A percentile compares a stretch with the other conserved stretches of the same genome.
These are phyloP conservation scores for Sardina pilchardus DNA, from an alignment of 2,113 vertebrate genomes.

Conservation along the genomic window DNA sequence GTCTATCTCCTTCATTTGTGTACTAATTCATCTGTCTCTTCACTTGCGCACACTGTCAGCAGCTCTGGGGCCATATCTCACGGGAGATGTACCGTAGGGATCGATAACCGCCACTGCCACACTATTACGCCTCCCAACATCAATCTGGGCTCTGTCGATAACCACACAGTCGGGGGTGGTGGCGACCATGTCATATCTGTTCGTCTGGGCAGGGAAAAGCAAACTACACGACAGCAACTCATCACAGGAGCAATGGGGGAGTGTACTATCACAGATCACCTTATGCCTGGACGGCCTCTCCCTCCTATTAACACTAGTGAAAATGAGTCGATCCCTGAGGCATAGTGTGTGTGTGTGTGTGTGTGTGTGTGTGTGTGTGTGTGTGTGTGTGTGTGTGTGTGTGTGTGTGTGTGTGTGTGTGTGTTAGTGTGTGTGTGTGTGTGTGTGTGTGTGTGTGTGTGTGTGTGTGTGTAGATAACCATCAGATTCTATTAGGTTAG, in stretches of 20 bases:
- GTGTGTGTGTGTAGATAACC: slow-evolving; percentile 16
- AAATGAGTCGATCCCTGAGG: not conserved
- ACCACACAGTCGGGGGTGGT: slow-evolving; percentile 40
- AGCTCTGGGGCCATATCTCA: slow-evolving; percentile 52
- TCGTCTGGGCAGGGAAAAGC: not conserved
- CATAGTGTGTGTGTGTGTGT: not conserved
- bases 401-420: too few species aligned
- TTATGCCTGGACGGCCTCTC: not conserved
- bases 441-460: too few species aligned
- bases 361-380: slow-evolving; percentile 11
- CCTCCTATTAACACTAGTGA: not conserved
- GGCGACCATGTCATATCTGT: not conserved
- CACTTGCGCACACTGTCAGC: slow-evolving; percentile 46
- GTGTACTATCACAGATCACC: not conserved
- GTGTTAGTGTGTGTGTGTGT: too few species aligned
- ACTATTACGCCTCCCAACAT: slow-evolving; percentile 60
- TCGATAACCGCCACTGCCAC: slow-evolving; percentile 60
- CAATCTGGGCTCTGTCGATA: slow-evolving; percentile 62
- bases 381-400: not conserved
- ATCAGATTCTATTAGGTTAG: not conserved
- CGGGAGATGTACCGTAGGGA: slow-evolving; percentile 32
- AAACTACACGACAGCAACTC: slow-evolving; percentile 8
- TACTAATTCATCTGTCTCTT: slow-evolving; percentile 46
- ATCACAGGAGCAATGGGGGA: not conserved
- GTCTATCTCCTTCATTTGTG: slow-evolving; percentile 45